These are phyloP conservation scores for Ophion ellenae DNA, from an alignment of 2,888 invertebrate species.

Conservation along the genomic window DNA sequence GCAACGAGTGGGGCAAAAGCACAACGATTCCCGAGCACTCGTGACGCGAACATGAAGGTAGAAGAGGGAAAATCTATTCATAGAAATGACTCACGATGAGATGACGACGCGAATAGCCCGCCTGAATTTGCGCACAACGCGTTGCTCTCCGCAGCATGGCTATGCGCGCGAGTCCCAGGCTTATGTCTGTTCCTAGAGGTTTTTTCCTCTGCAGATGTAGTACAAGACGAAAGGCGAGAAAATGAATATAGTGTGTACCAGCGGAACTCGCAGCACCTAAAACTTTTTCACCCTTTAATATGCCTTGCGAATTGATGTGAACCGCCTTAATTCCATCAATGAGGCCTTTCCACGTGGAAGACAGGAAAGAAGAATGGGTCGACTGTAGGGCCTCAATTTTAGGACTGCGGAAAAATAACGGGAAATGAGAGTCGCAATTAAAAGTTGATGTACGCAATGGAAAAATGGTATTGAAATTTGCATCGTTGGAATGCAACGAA, in stretches of 20 bases:
- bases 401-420: background rate
- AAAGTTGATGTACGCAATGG: background rate
- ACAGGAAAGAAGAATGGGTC: background rate
- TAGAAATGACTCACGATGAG: slow-evolving; percentile 78
- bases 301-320: background rate
- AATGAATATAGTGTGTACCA: slow-evolving; percentile 12
- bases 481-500: background rate
- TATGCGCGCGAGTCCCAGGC: slow-evolving; percentile 46
- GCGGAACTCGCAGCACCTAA: background rate
- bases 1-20: slow-evolving; percentile 53
- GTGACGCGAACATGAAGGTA: slow-evolving; percentile 47
- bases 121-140: slow-evolving; percentile 79
- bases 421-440: background rate
- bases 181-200: slow-evolving; percentile 36
- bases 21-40: slow-evolving; percentile 50
- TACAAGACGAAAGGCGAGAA: slow-evolving; percentile 38
- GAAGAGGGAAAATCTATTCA: slow-evolving; percentile 76
- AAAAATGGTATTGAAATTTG: background rate
- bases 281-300: background rate
- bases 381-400: background rate
- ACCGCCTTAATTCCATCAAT: background rate
- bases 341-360: background rate
- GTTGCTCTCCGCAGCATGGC: slow-evolving; percentile 61
- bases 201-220: slow-evolving; percentile 45
- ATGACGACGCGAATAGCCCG: slow-evolving; percentile 80